Evolutionary conservation across 1,140 invertebrate genomes (phyloP).

Genomic region (Diorhabda elongata): DNA sequence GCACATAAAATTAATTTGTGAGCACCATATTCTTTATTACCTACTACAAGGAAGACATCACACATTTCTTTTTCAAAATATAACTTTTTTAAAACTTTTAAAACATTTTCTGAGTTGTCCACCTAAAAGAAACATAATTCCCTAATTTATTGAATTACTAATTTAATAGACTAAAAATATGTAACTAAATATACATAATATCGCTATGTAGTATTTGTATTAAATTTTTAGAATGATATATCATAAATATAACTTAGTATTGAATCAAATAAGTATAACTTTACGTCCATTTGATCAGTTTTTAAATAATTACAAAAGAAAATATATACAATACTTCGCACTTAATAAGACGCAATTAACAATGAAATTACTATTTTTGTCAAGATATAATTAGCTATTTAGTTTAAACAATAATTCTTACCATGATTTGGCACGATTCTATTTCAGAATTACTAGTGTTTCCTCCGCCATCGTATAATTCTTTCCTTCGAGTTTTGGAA

Average conservation of each 20-base stretch:
- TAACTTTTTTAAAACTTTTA: conserved; percentile 39
- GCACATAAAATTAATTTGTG: conserved; percentile 91
- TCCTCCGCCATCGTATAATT: neutral
- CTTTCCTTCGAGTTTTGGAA: conserved; percentile 12
- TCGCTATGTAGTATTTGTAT: neutral
- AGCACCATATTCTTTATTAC: conserved; percentile 69
- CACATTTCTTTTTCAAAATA: conserved; percentile 42
- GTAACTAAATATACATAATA: neutral
- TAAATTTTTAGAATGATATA: neutral
- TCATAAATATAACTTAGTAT: neutral
- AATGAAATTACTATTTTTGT: neutral
- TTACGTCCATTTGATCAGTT: neutral
- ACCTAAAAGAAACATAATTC: conserved; percentile 23
- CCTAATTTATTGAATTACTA: neutral
- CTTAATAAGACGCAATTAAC: neutral
- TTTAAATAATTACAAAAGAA: too few relatives aligned
- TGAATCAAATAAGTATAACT: neutral
- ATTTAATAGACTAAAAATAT: conserved; percentile 1
- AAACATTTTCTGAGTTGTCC: conserved; percentile 40
- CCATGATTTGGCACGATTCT: conserved; percentile 26
- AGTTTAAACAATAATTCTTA: conserved; percentile 5
- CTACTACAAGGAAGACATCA: conserved; percentile 42
- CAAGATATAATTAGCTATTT: neutral
- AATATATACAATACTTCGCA: too few relatives aligned
- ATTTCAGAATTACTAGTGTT: neutral